Conservation (phyloP, 2,113 vertebrate species). For the Cricetomys ansorgei region DNA sequence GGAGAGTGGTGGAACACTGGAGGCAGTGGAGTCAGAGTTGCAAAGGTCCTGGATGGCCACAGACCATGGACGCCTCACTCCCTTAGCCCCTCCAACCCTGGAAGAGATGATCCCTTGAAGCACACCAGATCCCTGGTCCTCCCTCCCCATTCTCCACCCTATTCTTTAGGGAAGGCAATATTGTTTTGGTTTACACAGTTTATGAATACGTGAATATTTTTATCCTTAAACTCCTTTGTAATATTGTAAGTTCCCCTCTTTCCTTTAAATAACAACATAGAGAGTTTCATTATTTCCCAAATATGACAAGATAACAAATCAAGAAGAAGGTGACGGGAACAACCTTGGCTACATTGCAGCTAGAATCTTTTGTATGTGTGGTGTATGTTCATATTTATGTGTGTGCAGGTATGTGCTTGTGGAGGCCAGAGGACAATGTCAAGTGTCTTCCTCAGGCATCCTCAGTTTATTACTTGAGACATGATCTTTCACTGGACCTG, state of each 20-base stretch:
- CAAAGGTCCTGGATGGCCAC: not conserved
- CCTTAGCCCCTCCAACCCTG: too few species aligned
- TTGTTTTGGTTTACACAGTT: not conserved
- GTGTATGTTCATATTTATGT: too few species aligned
- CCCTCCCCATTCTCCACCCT: not conserved
- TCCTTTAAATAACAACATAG: slow-evolving; percentile 1
- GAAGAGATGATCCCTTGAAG: not conserved
- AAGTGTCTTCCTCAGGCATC: not conserved
- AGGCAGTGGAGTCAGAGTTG: not conserved
- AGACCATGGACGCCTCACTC: not conserved
- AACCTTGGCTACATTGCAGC: not conserved
- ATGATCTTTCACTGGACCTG: not conserved
- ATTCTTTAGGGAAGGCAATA: not conserved
- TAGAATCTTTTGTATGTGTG: not conserved
- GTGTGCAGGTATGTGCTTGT: too few species aligned
- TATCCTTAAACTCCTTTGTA: not conserved
- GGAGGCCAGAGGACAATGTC: not conserved
- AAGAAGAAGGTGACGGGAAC: not conserved
- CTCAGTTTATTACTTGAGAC: not conserved
- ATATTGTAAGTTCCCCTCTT: not conserved
- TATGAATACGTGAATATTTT: not conserved
- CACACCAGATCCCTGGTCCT: not conserved
- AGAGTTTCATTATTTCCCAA: not conserved
- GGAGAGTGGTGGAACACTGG: not conserved
- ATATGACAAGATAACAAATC: slow-evolving; percentile 11